Evolutionary conservation across 2,113 vertebrate genomes (phyloP).

Genomic region (Sturnira hondurensis): DNA sequence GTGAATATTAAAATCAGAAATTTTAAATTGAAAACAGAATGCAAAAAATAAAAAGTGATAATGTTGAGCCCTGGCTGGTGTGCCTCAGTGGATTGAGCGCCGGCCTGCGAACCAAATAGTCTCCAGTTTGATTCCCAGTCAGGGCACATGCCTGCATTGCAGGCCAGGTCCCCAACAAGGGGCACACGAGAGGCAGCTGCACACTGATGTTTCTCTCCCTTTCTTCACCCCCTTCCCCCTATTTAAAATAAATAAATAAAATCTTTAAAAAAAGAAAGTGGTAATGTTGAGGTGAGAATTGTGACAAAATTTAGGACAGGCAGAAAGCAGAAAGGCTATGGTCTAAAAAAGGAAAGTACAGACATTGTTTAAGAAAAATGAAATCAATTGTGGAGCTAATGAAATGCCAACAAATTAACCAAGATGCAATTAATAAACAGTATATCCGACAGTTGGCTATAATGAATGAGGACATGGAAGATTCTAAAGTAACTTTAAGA

Average conservation of each 20-base stretch:
- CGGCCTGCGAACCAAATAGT: no score
- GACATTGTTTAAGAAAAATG: not conserved
- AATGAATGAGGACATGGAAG: not conserved
- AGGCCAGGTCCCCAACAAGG: no score
- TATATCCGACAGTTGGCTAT: not conserved
- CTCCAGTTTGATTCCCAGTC: no score
- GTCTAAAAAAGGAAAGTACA: not conserved
- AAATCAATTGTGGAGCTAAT: not conserved
- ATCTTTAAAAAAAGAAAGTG: not conserved
- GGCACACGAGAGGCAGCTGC: no score
- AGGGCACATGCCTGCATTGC: no score
- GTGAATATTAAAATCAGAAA: not conserved
- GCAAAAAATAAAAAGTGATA: not conserved
- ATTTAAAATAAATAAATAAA: no score
- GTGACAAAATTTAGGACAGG: not conserved
- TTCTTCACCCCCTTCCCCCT: no score
- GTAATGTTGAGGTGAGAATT: not conserved
- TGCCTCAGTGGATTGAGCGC: no score
- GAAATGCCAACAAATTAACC: not conserved
- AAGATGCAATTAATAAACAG: not conserved
- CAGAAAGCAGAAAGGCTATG: not conserved
- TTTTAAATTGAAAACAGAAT: not conserved
- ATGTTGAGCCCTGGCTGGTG: not conserved
- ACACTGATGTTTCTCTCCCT: no score
- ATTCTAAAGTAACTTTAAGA: not conserved